phyloP scores from a whole-genome alignment of 2,113 vertebrate species.

The Micromys minutus region DNA sequence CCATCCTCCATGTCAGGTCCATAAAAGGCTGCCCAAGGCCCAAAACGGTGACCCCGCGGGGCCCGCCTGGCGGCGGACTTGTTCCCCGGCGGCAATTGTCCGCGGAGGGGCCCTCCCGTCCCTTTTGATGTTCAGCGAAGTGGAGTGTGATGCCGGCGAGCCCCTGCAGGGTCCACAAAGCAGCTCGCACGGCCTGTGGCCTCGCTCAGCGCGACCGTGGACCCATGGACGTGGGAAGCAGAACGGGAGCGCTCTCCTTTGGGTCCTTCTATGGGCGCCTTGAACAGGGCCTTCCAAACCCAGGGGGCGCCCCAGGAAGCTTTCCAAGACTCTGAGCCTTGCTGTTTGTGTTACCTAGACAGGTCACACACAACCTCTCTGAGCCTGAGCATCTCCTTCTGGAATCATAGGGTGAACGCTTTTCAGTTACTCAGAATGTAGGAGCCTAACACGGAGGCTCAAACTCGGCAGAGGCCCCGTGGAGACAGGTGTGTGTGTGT shows the following conservation, averaged over 20 bases:
- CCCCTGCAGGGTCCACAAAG: neutral
- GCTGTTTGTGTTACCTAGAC: neutral
- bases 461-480: neutral
- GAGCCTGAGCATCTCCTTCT: neutral
- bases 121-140: conserved; percentile 68
- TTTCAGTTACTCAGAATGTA: neutral
- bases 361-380: neutral
- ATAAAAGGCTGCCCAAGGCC: conserved; percentile 39
- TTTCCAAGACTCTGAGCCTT: neutral
- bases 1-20: neutral
- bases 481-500: neutral
- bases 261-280: neutral
- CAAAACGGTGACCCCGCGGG: conserved; percentile 41
- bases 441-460: neutral
- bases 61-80: neutral
- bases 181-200: neutral
- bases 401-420: neutral
- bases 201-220: neutral
- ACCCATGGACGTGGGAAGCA: neutral
- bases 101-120: conserved; percentile 14
- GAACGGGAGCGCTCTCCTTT: neutral
- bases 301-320: no score
- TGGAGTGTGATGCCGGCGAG: conserved; percentile 60
- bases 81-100: fast-evolving
- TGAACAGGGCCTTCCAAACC: neutral